These are phyloP conservation scores for Triplophysa yarkandensis DNA, from an alignment of 2,797 vertebrate species.

Conservation along the genomic window DNA sequence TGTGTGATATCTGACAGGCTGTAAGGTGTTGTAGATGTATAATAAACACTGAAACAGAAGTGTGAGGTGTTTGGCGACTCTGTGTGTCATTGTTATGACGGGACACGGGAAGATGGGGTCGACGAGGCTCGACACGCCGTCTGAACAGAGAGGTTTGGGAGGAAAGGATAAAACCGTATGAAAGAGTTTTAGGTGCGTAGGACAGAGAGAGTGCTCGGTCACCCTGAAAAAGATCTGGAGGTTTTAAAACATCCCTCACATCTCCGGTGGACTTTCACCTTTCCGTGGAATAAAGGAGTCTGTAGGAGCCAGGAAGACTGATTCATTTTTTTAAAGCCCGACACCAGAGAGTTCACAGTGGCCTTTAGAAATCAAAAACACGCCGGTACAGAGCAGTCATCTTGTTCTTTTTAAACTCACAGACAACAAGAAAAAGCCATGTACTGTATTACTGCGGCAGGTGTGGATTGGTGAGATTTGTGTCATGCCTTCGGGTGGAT, in stretches of 20 bases:
- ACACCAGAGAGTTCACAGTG: conserved; percentile 20
- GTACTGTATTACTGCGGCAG: background rate
- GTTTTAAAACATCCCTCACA: conserved; percentile 24
- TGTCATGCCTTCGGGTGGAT: conserved; percentile 23
- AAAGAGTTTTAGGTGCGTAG: conserved; percentile 22
- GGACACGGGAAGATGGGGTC: background rate
- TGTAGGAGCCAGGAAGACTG: conserved; percentile 20
- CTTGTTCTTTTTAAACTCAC: conserved; percentile 29
- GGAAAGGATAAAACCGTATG: background rate
- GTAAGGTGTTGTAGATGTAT: background rate
- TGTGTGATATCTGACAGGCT: background rate
- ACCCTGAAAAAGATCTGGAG: conserved; percentile 33
- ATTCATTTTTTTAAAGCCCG: conserved; percentile 7
- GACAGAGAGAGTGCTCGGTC: conserved; percentile 22
- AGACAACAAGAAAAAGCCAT: conserved; percentile 20
- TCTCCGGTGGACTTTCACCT: conserved; percentile 38
- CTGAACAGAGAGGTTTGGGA: background rate
- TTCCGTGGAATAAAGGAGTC: conserved; percentile 7
- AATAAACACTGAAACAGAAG: conserved; percentile 8
- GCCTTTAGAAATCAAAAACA: conserved; percentile 25
- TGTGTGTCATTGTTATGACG: background rate
- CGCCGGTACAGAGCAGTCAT: conserved; percentile 24
- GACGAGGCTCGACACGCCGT: background rate
- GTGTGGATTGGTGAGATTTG: conserved; percentile 5
- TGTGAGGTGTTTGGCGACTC: conserved; percentile 16